These are phyloP conservation scores for Drosophila robusta DNA, from an alignment of 2,888 invertebrate genomes.

Conservation along the genomic window DNA sequence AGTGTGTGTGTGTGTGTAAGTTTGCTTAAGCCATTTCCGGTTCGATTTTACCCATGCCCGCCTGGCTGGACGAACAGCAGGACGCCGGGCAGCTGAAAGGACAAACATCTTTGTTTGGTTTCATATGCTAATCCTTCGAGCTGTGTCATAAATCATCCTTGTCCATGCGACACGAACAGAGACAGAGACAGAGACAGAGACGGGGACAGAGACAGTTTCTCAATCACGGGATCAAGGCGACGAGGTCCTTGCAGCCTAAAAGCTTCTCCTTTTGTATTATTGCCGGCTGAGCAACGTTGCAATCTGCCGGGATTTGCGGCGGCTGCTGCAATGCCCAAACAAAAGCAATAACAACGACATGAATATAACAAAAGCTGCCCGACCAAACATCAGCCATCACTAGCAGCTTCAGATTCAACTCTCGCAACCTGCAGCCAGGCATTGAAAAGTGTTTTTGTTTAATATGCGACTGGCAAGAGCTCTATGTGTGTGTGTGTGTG, in stretches of 20 bases:
- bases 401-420: neutral
- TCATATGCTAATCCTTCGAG: conserved; percentile 75
- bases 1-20: conserved; percentile 30
- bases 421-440: conserved; percentile 21
- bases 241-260: conserved; percentile 47
- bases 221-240: conserved; percentile 39
- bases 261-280: conserved; percentile 64
- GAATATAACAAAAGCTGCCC: conserved; percentile 63
- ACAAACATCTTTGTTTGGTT: conserved; percentile 76
- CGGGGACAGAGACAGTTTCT: conserved; percentile 18
- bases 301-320: conserved; percentile 60
- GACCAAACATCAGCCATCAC: conserved; percentile 16
- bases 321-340: conserved; percentile 36
- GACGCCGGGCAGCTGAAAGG: conserved; percentile 31
- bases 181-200: conserved; percentile 4
- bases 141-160: conserved; percentile 72
- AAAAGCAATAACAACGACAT: conserved; percentile 70
- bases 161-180: conserved; percentile 28
- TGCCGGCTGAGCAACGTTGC: conserved; percentile 53
- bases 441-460: conserved; percentile 59
- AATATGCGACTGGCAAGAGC: conserved; percentile 26
- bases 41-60: conserved; percentile 66
- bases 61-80: conserved; percentile 10
- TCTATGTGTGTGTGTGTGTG: conserved; percentile 8
- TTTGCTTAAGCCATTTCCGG: conserved; percentile 78